Base-by-base conservation (phyloP, 2,113 vertebrate species). In the Ceuthmochares aereus region DNA sequence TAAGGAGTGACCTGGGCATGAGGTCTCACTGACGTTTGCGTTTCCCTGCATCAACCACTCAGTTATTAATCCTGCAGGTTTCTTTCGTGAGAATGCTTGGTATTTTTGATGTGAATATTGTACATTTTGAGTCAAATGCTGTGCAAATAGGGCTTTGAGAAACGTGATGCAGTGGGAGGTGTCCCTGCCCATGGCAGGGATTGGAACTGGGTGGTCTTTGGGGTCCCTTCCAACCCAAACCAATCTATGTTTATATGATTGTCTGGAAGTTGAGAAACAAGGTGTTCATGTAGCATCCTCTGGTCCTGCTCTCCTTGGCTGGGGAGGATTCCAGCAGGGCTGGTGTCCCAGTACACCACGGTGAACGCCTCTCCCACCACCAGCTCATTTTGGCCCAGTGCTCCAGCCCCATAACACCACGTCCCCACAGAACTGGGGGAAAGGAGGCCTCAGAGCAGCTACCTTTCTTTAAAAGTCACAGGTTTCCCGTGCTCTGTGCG, bases 361-460 rank as follows among this genome's bases (percentile, higher is more conserved):
- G 29, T 14, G 21, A 27, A 10, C 3, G 1, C 18, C 42, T 10
- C 18, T n/a, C 14, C 34, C 34, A 2, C 42, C 42, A 1, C 17
- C 82, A 21, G n/a, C 51, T 16, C 18, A 40, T 40, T 40, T 40
- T 70, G 45, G 17, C 45, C 45, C 45, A 40, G 14, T 2, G 14
- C 34, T 56, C 64, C 17, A 29, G 7, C 37, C 25, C 18, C 10
- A n/a, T n/a, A 3, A 0, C 4, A 5, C 20, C 18, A 10, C 40
- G 42, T 26, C 66, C 43, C 77, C 10, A 20, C 63, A 63, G 40
- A 7, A 47, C 36, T 2, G 10, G 14, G 51, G 30, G 30, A 12
- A 26, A 54, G 40, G 63, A 54, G 52, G 7, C 13, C 45, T 34
- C 14, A 19, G 10, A 74, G 32, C 1, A 0, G 32, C 14, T 27